phyloP scores from a whole-genome alignment of 2,113 vertebrate genomes.

The Dasypus novemcinctus region DNA sequence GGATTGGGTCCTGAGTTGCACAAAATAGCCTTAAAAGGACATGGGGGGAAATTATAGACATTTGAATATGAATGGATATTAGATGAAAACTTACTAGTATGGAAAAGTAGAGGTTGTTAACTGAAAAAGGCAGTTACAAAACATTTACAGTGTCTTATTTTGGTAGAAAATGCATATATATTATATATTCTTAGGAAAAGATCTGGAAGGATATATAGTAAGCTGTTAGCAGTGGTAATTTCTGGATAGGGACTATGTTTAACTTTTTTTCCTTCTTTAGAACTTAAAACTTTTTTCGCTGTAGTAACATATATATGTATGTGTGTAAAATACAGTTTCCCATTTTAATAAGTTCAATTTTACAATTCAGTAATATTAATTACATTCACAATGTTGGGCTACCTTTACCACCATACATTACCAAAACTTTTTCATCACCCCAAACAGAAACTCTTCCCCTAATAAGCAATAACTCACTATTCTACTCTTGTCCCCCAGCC shows the following conservation, averaged over 20 bases:
- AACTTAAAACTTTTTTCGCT: too few species aligned
- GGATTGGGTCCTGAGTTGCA: conserved; percentile 2
- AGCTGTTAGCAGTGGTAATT: not conserved
- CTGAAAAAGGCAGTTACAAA: not conserved
- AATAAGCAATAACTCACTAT: too few species aligned
- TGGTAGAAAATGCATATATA: not conserved
- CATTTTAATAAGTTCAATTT: too few species aligned
- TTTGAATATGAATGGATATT: conserved; percentile 13
- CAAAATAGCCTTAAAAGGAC: not conserved
- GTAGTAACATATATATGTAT: too few species aligned
- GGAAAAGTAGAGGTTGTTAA: not conserved
- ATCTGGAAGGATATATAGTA: not conserved
- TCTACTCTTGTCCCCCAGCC: too few species aligned
- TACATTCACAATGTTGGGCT: too few species aligned
- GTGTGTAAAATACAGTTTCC: too few species aligned
- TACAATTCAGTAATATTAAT: too few species aligned
- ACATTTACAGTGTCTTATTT: not conserved
- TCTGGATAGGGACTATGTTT: not conserved
- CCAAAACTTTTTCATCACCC: too few species aligned
- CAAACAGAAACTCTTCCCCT: too few species aligned
- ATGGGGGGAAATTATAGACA: not conserved
- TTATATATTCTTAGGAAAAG: not conserved
- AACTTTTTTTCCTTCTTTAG: too few species aligned
- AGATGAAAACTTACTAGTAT: not conserved
- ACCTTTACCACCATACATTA: too few species aligned